phyloP scores from a whole-genome alignment of 2,113 vertebrate genomes.

The Etia nguti region DNA sequence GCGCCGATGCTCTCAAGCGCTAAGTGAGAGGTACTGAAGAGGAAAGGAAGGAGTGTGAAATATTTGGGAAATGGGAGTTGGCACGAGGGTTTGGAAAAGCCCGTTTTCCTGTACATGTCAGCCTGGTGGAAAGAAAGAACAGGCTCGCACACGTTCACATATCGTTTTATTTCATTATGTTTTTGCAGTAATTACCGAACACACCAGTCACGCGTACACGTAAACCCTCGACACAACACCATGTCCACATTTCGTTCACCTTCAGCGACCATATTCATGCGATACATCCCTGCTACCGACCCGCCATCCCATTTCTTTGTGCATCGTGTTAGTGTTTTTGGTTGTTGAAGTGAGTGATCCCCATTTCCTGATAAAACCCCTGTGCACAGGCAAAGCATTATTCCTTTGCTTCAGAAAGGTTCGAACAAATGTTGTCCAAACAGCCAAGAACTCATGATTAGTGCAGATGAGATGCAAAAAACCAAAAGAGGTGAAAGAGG shows the following conservation, averaged over 20 bases:
- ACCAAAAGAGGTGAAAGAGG: not conserved
- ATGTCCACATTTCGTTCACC: not conserved
- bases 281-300: not conserved
- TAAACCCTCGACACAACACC: not conserved
- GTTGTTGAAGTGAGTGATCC: not conserved
- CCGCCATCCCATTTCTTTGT: not conserved
- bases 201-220: not conserved
- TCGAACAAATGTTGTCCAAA: not conserved
- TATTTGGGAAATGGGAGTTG: not conserved
- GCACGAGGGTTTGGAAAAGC: not conserved
- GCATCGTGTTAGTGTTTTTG: not conserved
- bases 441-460: not conserved
- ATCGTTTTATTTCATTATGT: not conserved
- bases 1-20: constrained; percentile 68
- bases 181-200: constrained; percentile 4
- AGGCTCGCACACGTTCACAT: constrained; percentile 22
- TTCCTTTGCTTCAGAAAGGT: not conserved
- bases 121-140: constrained; percentile 30
- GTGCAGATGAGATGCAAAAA: not conserved
- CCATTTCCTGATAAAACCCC: not conserved
- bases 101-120: not conserved
- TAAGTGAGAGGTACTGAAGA: constrained; percentile 58
- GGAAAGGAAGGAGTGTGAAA: not conserved
- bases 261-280: constrained; percentile 4
- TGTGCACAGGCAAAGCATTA: not conserved